Evolutionary conservation across 1,140 invertebrate species (phyloP), one percentile per base, ranked within the genome.

Genomic region (Papilio xuthus): DNA sequence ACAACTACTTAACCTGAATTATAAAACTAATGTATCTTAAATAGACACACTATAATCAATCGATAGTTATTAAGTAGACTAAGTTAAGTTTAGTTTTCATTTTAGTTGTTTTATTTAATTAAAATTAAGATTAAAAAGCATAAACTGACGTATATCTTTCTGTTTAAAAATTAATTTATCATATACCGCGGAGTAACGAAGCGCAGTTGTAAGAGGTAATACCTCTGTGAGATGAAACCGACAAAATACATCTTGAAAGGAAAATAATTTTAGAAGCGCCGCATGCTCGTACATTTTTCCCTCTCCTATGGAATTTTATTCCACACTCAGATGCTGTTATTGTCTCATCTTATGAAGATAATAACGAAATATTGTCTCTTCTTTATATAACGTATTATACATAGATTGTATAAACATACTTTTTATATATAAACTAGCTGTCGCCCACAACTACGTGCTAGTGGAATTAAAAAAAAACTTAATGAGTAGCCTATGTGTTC

Each of bases 201-300:
- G 60, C 26, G 60, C 60, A 26, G 60, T 67, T 18, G 60, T 67
- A 32, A 60, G 60, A 67, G 60, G 23, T 32, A 23, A 67, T 67
- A 67, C 60, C 60, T 26, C 26, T 67, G 60, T 28, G 26, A 67
- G 13, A 28, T 67, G 60, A 32, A 67, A 67, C 60, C 60, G 13
- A 67, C 60, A 67, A 32, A 67, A 28, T 67, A 67, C 60, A 67
- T 67, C 60, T 67, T 67, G 60, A 67, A 67, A 67, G 60, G 60
- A 32, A 67, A 67, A 67, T 28, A 67, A 67, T 67, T 28, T 67
- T 67, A 67, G 60, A 28, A 18, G 26, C 60, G 26, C 60, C 26
- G 60, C 26, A 67, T 67, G 60, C 26, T 67, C 60, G 13, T 67
- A 67, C 20, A 67, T 67, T 26, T 60, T 67, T 26, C 60, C 60